phyloP scores from a whole-genome alignment of 2,888 invertebrate species.

The Isoperla grammatica region DNA sequence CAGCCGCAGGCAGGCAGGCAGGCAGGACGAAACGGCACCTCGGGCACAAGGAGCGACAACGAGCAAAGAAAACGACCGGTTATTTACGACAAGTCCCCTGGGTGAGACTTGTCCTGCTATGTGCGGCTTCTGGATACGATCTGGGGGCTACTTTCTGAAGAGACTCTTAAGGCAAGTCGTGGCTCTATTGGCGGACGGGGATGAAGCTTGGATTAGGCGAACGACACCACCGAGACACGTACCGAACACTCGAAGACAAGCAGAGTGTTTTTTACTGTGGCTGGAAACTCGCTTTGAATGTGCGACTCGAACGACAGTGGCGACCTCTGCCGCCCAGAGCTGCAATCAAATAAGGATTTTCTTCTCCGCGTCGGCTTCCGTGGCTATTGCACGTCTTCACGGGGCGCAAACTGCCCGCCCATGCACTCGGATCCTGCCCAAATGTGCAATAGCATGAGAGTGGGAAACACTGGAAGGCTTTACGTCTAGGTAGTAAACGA shows the following conservation, averaged over 20 bases:
- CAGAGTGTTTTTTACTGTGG: conserved; percentile 12
- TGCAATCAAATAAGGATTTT: conserved; percentile 22
- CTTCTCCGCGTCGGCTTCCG: conserved; percentile 5
- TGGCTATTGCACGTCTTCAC: conserved; percentile 19
- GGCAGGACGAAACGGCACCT: too few species aligned
- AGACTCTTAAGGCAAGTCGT: conserved; percentile 21
- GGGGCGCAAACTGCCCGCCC: conserved; percentile 19
- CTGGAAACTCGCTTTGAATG: conserved; percentile 16
- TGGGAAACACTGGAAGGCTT: conserved; percentile 9
- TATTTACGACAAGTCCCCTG: conserved; percentile 4
- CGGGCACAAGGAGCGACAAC: background rate
- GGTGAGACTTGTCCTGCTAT: conserved; percentile 14
- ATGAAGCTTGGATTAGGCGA: conserved; percentile 15
- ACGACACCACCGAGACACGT: conserved; percentile 18
- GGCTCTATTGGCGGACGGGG: conserved; percentile 13
- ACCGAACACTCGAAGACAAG: conserved; percentile 6
- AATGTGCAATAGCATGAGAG: conserved; percentile 9
- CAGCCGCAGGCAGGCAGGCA: too few species aligned
- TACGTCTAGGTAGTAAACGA: conserved; percentile 1
- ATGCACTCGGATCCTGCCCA: conserved; percentile 7
- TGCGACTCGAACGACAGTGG: conserved; percentile 10
- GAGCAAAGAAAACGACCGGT: background rate
- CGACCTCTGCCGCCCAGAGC: conserved; percentile 9
- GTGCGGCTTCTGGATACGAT: conserved; percentile 9
- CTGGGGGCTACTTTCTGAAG: conserved; percentile 23